phyloP scores from a whole-genome alignment of 2,888 invertebrate genomes.

The Rhingia rostrata region DNA sequence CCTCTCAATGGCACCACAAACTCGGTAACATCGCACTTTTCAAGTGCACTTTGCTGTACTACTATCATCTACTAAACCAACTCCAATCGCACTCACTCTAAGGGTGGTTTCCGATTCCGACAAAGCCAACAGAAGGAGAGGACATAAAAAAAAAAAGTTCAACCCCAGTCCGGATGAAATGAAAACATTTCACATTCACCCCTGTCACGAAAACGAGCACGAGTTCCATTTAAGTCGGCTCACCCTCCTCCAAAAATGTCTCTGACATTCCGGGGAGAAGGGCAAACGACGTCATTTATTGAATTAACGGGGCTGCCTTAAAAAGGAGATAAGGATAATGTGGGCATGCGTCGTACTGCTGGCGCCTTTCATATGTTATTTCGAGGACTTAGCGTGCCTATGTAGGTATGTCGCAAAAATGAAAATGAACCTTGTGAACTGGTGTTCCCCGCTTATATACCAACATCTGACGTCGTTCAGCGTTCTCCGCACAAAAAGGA shows the following conservation, averaged over 20 bases:
- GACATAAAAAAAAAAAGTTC: slow-evolving; percentile 31
- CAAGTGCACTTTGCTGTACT: slow-evolving; percentile 62
- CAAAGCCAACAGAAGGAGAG: slow-evolving; percentile 3
- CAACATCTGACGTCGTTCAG: slow-evolving; percentile 16
- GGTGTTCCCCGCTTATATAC: not conserved
- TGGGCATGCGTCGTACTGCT: slow-evolving; percentile 59
- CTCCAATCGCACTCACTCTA: not conserved
- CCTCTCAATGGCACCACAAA: slow-evolving; percentile 59
- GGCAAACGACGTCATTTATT: slow-evolving; percentile 70
- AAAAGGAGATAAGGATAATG: slow-evolving; percentile 68
- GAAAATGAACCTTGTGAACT: slow-evolving; percentile 53
- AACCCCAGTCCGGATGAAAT: slow-evolving; percentile 30
- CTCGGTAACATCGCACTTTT: slow-evolving; percentile 70
- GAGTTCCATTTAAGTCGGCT: slow-evolving; percentile 28
- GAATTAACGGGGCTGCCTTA: slow-evolving; percentile 58
- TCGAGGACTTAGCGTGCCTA: slow-evolving; percentile 5
- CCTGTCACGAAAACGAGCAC: slow-evolving; percentile 66
- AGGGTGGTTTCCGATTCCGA: slow-evolving; percentile 24
- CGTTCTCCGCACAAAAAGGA: slow-evolving; percentile 12
- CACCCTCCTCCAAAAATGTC: not conserved
- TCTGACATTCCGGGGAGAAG: slow-evolving; percentile 46
- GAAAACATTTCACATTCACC: slow-evolving; percentile 34
- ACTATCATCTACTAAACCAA: slow-evolving; percentile 13
- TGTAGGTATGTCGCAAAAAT: slow-evolving; percentile 25
- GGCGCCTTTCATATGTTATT: slow-evolving; percentile 66